phyloP scores from a whole-genome alignment of 2,888 invertebrate species.

The Patella caerulea region DNA sequence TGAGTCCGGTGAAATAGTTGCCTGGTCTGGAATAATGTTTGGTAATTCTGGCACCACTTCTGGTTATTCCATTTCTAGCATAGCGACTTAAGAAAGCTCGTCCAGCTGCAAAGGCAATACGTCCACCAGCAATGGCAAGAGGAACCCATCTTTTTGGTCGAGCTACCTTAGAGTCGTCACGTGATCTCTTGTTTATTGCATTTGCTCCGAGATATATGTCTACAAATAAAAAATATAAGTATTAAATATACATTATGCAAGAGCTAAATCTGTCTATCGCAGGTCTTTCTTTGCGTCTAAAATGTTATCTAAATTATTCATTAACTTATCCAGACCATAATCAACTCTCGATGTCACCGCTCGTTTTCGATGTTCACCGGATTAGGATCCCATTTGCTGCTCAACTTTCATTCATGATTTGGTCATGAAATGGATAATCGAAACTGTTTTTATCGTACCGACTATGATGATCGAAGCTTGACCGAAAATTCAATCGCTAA shows the following conservation, averaged over 20 bases:
- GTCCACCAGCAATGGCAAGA: background rate
- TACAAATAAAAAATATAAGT: background rate
- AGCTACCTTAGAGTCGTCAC: background rate
- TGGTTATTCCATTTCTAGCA: slow-evolving; percentile 19
- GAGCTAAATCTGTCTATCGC: no score
- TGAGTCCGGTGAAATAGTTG: slow-evolving; percentile 27
- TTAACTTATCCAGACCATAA: no score
- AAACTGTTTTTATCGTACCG: no score
- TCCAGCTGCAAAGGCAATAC: slow-evolving; percentile 18
- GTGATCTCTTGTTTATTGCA: background rate
- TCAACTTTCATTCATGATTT: no score
- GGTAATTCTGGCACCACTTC: slow-evolving; percentile 31
- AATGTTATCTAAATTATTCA: no score
- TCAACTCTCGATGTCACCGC: no score
- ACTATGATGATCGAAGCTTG: no score
- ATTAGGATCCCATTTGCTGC: no score
- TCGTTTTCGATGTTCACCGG: no score
- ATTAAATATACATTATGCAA: background rate
- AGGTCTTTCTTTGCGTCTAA: background rate
- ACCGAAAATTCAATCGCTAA: no score
- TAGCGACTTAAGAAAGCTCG: slow-evolving; percentile 26
- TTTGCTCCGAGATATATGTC: background rate
- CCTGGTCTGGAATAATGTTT: slow-evolving; percentile 30
- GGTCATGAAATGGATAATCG: no score
- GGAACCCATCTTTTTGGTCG: slow-evolving; percentile 15